Conservation (phyloP, 2,113 vertebrate genomes). For the Gallinago jamesoni region DNA sequence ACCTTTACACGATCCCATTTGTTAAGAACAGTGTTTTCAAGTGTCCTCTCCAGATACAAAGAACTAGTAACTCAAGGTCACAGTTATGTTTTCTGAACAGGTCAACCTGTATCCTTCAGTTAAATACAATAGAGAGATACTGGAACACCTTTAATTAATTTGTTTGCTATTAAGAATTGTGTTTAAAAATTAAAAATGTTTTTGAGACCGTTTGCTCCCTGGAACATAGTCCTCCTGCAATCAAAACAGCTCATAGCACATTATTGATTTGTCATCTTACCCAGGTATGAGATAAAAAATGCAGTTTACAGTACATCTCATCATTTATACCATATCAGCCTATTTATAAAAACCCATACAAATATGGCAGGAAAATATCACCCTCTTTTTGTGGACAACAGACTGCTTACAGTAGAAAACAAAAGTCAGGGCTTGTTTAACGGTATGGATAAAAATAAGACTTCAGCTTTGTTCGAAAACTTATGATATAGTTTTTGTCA, state of each 20-base stretch:
- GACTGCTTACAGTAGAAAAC: slow-evolving; percentile 61
- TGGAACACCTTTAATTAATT: slow-evolving; percentile 67
- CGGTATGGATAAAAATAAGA: slow-evolving; percentile 45
- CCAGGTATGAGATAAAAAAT: slow-evolving; percentile 70
- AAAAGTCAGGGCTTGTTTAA: slow-evolving; percentile 48
- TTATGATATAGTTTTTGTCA: slow-evolving; percentile 10
- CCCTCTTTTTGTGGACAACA: slow-evolving; percentile 39
- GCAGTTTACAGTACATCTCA: slow-evolving; percentile 72
- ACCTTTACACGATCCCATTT: slow-evolving; percentile 73
- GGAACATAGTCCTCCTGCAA: slow-evolving; percentile 64
- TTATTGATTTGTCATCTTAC: slow-evolving; percentile 46
- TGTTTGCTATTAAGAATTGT: slow-evolving; percentile 59
- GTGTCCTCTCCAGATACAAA: slow-evolving; percentile 73
- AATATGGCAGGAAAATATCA: slow-evolving; percentile 56
- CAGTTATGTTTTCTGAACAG: slow-evolving; percentile 70
- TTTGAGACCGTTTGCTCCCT: slow-evolving; percentile 65
- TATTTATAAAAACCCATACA: slow-evolving; percentile 55
- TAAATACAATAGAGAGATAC: slow-evolving; percentile 72
- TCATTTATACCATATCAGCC: slow-evolving; percentile 54
- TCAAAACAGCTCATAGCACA: slow-evolving; percentile 49
- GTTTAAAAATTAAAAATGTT: slow-evolving; percentile 67
- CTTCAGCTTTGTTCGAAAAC: neutral
- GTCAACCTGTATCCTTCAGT: slow-evolving; percentile 70
- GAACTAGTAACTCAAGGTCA: slow-evolving; percentile 73
- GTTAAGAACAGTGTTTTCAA: slow-evolving; percentile 81